phyloP scores from a whole-genome alignment of 2,113 vertebrate genomes.

The Empidonax traillii region DNA sequence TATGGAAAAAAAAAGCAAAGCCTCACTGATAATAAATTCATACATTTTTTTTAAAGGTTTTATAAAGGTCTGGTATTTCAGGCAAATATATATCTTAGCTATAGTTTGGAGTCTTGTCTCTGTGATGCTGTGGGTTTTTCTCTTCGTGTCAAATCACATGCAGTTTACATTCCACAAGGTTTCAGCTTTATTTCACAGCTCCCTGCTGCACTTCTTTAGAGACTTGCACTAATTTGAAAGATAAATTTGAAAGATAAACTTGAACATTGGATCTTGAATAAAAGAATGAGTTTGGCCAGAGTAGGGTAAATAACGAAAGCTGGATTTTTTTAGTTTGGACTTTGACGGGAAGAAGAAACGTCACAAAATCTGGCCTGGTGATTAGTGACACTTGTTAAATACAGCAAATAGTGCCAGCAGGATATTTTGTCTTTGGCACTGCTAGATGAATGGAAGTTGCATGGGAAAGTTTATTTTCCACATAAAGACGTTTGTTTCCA shows the following conservation, averaged over 20 bases:
- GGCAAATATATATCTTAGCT: not conserved
- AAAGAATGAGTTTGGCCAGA: not conserved
- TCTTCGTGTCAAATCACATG: not conserved
- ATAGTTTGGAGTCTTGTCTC: not conserved
- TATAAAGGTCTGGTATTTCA: not conserved
- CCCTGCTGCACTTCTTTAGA: not conserved
- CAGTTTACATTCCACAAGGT: conserved; percentile 6
- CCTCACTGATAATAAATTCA: not conserved
- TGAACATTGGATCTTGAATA: not conserved
- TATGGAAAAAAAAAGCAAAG: not conserved
- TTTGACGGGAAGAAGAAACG: not conserved
- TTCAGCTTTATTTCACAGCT: conserved; percentile 25
- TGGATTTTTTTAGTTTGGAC: not conserved
- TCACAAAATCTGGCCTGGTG: not conserved
- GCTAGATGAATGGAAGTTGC: not conserved
- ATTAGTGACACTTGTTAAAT: not conserved
- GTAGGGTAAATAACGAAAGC: not conserved
- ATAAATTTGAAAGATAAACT: not conserved
- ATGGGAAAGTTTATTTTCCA: not conserved
- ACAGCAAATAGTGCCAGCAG: not conserved
- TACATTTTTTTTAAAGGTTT: not conserved
- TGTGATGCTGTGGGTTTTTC: not conserved
- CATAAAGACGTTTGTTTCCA: not conserved
- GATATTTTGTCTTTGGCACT: not conserved
- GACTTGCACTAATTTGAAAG: not conserved